phyloP scores from a whole-genome alignment of 2,888 invertebrate species.

The Malachius bipustulatus region DNA sequence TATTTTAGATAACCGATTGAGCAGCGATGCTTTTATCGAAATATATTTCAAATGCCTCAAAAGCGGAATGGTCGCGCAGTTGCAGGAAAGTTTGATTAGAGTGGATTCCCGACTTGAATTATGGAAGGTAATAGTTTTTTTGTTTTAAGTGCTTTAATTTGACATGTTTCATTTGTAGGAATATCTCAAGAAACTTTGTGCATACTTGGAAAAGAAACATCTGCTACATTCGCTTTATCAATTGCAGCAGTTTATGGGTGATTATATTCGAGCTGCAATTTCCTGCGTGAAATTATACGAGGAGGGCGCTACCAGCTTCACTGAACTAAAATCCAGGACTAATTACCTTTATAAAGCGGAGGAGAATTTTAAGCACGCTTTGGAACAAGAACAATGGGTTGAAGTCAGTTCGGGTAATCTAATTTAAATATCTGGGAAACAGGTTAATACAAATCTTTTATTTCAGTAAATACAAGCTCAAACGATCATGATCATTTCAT shows the following conservation, averaged over 20 bases:
- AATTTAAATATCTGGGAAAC: too few species aligned
- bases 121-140: conserved; percentile 48
- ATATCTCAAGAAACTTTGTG: conserved; percentile 57
- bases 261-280: conserved; percentile 66
- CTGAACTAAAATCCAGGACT: conserved; percentile 42
- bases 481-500: too few species aligned
- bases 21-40: conserved; percentile 60
- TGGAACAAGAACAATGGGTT: conserved; percentile 45
- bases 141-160: conserved; percentile 1
- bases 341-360: conserved; percentile 46
- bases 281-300: conserved; percentile 67
- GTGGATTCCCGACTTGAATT: conserved; percentile 53
- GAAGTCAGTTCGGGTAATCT: conserved; percentile 36
- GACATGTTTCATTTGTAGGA: conserved; percentile 34
- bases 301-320: conserved; percentile 45
- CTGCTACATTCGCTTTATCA: conserved; percentile 62
- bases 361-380: conserved; percentile 51
- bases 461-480: too few species aligned
- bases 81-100: conserved; percentile 52
- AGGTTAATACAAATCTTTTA: too few species aligned
- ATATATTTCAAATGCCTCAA: conserved; percentile 58
- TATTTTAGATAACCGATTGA: conserved; percentile 54
- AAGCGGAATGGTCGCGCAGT: conserved; percentile 46
- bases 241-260: conserved; percentile 58
- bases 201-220: conserved; percentile 55